These are phyloP conservation scores for Plutella xylostella DNA, from an alignment of 2,888 invertebrate species.

Conservation along the genomic window DNA sequence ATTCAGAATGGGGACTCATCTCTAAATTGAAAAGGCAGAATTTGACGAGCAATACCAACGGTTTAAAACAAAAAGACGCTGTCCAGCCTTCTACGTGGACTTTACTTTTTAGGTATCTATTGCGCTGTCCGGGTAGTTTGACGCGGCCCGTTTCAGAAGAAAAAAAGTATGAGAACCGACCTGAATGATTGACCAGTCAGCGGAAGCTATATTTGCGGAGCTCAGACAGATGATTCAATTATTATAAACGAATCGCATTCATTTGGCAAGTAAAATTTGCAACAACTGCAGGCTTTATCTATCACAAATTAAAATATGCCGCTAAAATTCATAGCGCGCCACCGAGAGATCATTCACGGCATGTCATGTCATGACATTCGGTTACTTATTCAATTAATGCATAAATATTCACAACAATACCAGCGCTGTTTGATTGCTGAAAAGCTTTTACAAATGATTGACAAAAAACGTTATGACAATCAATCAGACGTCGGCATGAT, in stretches of 20 bases:
- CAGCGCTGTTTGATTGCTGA: conserved; percentile 24
- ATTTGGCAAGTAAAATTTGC: conserved; percentile 15
- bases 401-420: conserved; percentile 57
- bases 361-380: conserved; percentile 31
- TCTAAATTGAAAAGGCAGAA: conserved; percentile 35
- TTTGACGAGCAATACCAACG: conserved; percentile 37
- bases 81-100: conserved; percentile 48
- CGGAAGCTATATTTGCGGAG: conserved; percentile 37
- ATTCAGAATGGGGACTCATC: conserved; percentile 16
- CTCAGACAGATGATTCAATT: no score
- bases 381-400: conserved; percentile 38
- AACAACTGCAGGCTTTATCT: conserved; percentile 19
- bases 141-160: conserved; percentile 51
- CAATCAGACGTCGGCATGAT: conserved; percentile 51
- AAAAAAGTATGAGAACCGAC: conserved; percentile 56
- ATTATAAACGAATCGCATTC: background rate
- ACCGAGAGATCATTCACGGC: conserved; percentile 40
- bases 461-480: conserved; percentile 51
- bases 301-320: conserved; percentile 50
- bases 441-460: conserved; percentile 59
- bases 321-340: conserved; percentile 25
- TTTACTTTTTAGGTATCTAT: conserved; percentile 57
- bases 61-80: conserved; percentile 58
- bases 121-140: conserved; percentile 48
- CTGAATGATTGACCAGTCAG: conserved; percentile 57